Base-by-base conservation (phyloP, 2,113 vertebrate genomes). In the Butorides virescens region DNA sequence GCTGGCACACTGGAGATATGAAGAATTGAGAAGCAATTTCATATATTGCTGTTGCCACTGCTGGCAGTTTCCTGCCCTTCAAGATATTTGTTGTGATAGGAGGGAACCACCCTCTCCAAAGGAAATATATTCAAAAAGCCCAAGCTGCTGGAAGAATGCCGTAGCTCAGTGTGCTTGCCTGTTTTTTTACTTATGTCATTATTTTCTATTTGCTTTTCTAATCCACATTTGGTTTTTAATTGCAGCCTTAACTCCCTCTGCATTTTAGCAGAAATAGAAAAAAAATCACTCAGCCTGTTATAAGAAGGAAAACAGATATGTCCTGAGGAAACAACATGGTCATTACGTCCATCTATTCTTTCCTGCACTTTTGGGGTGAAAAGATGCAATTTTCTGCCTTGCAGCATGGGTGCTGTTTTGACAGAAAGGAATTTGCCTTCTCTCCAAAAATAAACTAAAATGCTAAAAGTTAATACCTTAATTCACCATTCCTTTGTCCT, bases 21-120 rank as follows among this genome's bases (percentile, higher is more conserved):
- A 95, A 93, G 90, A 83, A 59, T 83, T 93, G 82, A 94, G 86
- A 96, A 95, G 91, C 91, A 95, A 97, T 96, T 96, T 94, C 83
- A 78, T 94, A 87, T 93, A 93, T 94, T 96, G 91, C 91, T 86
- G 76, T 95, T 96, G 79, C 92, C 86, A 89, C 83, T 89, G 80
- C 94, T 92, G 91, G 91, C 92, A 89, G 73, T 83, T 96, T 88
- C 49, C 76, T 92, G 53, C 92, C 79, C 73, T 92, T 89, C 86
- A 84, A 94, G 92, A 85, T 95, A 87, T 87, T 93, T 91, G 65
- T 68, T 92, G 65, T 89, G 93, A 93, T 93, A 93, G 83, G 13
- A 58, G 42, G 77, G 83, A 96, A 75, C 86, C 80, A 53, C 91
- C 80, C 42, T 55, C 56, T 91, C 44, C 14, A 21, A 89, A 91